Conservation (phyloP, 2,888 invertebrate species). For the Chloroclystis v-ata region DNA sequence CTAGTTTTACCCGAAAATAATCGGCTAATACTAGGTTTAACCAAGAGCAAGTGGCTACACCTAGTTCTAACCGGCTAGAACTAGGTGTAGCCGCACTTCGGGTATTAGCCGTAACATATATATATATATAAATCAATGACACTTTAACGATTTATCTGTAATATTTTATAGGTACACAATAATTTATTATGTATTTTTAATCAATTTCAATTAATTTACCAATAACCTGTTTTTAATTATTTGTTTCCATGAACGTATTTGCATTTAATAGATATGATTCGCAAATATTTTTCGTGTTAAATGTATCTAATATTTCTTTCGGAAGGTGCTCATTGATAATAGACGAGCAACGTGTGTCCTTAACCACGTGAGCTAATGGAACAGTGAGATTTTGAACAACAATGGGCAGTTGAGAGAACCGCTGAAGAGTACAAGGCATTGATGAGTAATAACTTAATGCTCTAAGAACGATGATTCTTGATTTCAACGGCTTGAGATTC, state of each 20-base stretch:
- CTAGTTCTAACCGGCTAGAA: too few relatives aligned
- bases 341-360: slow-evolving; percentile 30
- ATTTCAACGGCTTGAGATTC: slow-evolving; percentile 30
- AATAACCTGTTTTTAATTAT: too few relatives aligned
- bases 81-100: too few relatives aligned
- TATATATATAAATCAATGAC: too few relatives aligned
- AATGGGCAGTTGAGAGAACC: slow-evolving; percentile 34
- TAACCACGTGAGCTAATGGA: slow-evolving; percentile 13
- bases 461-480: slow-evolving; percentile 38
- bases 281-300: slow-evolving; percentile 43
- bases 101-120: too few relatives aligned
- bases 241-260: slow-evolving; percentile 39
- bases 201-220: too few relatives aligned
- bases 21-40: too few relatives aligned
- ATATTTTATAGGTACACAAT: too few relatives aligned
- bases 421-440: slow-evolving; percentile 16
- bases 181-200: too few relatives aligned
- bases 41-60: too few relatives aligned
- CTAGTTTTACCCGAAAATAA: too few relatives aligned
- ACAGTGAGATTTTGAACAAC: slow-evolving; percentile 33
- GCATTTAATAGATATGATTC: slow-evolving; percentile 42
- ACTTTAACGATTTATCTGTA: too few relatives aligned
- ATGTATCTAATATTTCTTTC: slow-evolving; percentile 34
- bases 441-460: slow-evolving; percentile 22
- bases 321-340: slow-evolving; percentile 46